These are phyloP conservation scores for Mormyrus hasselquistii DNA, from an alignment of 2,797 vertebrate genomes.

Conservation along the genomic window DNA sequence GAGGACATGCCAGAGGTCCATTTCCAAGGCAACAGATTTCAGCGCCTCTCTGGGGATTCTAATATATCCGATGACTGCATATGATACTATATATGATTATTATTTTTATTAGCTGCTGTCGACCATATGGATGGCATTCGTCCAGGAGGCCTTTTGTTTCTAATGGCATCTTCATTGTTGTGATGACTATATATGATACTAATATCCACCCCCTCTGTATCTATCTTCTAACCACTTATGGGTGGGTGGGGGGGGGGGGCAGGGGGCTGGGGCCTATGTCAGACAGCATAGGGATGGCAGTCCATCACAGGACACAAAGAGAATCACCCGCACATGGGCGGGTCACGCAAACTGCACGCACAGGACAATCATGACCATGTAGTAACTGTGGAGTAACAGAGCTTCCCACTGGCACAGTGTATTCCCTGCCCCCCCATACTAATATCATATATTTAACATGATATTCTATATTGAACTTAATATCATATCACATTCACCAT, in stretches of 20 bases:
- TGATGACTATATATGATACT: not conserved
- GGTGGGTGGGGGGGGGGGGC: not conserved
- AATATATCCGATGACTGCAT: not conserved
- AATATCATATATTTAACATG: not conserved
- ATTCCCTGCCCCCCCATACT: not conserved
- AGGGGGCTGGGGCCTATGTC: not conserved
- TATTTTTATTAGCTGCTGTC: not conserved
- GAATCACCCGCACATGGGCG: not conserved
- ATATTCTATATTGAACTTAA: not conserved
- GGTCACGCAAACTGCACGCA: not conserved
- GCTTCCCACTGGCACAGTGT: not conserved
- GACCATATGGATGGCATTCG: not conserved
- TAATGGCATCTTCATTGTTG: slow-evolving; percentile 2
- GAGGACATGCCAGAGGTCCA: not conserved
- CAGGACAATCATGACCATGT: not conserved
- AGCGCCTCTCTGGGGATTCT: not conserved
- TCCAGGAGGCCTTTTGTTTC: not conserved
- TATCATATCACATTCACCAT: not conserved
- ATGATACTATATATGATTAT: not conserved
- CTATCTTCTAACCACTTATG: slow-evolving; percentile 7
- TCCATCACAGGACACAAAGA: not conserved
- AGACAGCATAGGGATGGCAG: not conserved
- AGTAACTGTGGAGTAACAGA: not conserved
- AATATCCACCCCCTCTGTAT: not conserved
- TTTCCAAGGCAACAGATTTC: slow-evolving; percentile 5